phyloP scores from a whole-genome alignment of 2,797 vertebrate genomes.

The Pempheris klunzingeri region DNA sequence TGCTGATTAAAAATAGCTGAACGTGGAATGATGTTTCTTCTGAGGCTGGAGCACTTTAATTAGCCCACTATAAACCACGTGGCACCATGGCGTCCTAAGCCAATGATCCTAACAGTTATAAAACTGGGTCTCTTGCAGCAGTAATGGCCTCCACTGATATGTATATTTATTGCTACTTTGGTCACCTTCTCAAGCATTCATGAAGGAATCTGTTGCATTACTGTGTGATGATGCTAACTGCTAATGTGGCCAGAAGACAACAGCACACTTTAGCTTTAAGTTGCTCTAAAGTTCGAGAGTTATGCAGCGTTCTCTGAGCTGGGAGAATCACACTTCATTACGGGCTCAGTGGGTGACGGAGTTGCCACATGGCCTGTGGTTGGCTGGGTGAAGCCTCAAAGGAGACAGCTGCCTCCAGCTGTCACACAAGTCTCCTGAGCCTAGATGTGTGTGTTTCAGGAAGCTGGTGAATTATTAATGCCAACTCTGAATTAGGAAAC shows the following conservation, averaged over 20 bases:
- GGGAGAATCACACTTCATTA: conserved; percentile 39
- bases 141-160: neutral
- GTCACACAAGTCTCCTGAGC: conserved; percentile 17
- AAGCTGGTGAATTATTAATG: conserved; percentile 28
- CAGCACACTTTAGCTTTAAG: neutral
- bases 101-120: neutral
- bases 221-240: neutral
- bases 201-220: neutral
- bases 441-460: conserved; percentile 5
- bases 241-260: neutral
- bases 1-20: neutral
- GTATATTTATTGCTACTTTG: neutral
- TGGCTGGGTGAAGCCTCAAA: conserved; percentile 42
- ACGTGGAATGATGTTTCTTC: conserved; percentile 25
- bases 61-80: conserved; percentile 51
- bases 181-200: neutral
- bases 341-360: conserved; percentile 42
- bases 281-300: conserved; percentile 2
- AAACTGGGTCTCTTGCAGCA: conserved; percentile 15
- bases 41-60: conserved; percentile 54
- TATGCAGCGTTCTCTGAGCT: neutral
- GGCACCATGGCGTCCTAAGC: conserved; percentile 32
- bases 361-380: conserved; percentile 62
- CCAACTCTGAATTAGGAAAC: neutral
- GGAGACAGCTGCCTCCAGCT: conserved; percentile 40